Conservation (phyloP, 1,140 invertebrate genomes). For the Paraescarpia echinospica region DNA sequence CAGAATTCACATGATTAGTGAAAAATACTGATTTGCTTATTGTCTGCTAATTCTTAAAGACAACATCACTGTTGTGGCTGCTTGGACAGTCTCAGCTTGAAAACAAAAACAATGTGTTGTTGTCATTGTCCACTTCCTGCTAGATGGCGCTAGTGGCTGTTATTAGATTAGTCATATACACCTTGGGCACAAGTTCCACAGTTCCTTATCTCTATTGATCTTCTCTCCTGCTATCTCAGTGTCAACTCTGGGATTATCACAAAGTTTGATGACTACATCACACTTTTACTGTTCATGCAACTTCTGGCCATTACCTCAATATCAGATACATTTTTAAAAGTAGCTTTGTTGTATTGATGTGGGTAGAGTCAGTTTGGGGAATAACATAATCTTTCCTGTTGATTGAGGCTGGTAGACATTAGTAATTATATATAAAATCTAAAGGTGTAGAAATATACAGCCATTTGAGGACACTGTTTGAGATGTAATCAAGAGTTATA, state of each 20-base stretch:
- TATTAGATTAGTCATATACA: background rate
- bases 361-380: background rate
- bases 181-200: background rate
- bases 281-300: background rate
- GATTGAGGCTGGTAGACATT: background rate
- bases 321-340: background rate
- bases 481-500: background rate
- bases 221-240: background rate
- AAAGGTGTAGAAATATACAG: background rate
- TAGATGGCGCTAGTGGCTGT: background rate
- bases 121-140: background rate
- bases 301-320: background rate
- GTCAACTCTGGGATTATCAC: background rate
- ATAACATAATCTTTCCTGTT: background rate
- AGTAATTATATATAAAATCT: no score
- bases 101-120: background rate
- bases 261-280: background rate
- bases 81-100: background rate
- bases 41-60: background rate
- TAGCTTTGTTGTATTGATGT: background rate
- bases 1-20: background rate
- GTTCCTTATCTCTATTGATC: background rate
- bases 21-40: background rate
- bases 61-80: background rate
- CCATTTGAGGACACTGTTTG: background rate